These are phyloP conservation scores for Cheilosia impressa DNA, from an alignment of 2,888 invertebrate species.

Conservation along the genomic window DNA sequence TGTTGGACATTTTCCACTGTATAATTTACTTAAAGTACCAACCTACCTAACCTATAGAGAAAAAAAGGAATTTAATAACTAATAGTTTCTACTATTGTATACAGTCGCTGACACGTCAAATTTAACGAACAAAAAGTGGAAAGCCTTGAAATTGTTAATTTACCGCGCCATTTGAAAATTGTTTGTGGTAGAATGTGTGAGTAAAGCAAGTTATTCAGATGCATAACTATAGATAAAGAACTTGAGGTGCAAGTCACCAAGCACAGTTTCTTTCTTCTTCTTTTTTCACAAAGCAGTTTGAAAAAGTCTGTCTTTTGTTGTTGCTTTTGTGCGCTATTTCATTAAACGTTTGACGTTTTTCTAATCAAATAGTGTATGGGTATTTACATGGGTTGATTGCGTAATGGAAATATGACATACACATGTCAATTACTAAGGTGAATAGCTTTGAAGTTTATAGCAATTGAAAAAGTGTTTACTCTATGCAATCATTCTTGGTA, in stretches of 20 bases:
- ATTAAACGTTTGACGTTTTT: constrained; percentile 16
- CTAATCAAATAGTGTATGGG: constrained; percentile 17
- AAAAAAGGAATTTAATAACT: constrained; percentile 50
- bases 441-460: background rate
- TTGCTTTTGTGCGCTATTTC: constrained; percentile 2
- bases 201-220: constrained; percentile 18
- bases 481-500: background rate
- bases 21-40: constrained; percentile 30
- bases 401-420: constrained; percentile 32
- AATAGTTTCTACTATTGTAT: constrained; percentile 44
- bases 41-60: background rate
- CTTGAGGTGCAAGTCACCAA: constrained; percentile 43
- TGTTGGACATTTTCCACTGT: constrained; percentile 32
- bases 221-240: constrained; percentile 20
- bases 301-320: constrained; percentile 1
- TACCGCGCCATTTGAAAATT: constrained; percentile 65
- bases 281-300: constrained; percentile 36
- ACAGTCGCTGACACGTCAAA: constrained; percentile 15
- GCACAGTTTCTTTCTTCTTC: constrained; percentile 4
- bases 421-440: background rate
- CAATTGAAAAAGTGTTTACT: background rate
- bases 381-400: constrained; percentile 21
- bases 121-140: constrained; percentile 35
- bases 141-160: constrained; percentile 68
- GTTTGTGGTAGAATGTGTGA: constrained; percentile 24